Percentiles rank a stretch among this genome's conserved stretches.
Conservation (phyloP, 2,113 vertebrate genomes). For the Platichthys flesus region DNA sequence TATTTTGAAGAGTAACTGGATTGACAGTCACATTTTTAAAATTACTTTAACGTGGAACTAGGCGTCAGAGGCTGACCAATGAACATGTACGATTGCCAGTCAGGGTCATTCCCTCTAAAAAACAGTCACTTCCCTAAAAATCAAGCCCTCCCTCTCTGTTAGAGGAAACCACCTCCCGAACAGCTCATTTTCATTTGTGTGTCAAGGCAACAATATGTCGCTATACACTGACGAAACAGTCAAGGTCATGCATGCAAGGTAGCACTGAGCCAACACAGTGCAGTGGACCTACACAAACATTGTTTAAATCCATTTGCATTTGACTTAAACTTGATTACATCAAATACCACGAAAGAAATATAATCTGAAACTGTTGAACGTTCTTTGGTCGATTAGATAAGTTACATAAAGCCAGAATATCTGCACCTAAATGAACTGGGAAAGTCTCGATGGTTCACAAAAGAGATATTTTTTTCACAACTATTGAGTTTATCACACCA, state of each 20-base stretch:
- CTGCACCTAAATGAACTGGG: conserved; percentile 29
- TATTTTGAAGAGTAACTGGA: not conserved
- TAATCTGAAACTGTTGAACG: conserved; percentile 10
- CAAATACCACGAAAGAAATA: conserved; percentile 31
- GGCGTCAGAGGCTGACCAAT: conserved; percentile 2
- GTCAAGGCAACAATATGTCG: conserved; percentile 59
- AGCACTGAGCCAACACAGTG: conserved; percentile 39
- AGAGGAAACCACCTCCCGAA: conserved; percentile 16
- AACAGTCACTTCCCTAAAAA: conserved; percentile 51
- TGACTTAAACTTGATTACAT: conserved; percentile 10
- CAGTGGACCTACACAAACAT: conserved; percentile 20
- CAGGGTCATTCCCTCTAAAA: conserved; percentile 10
- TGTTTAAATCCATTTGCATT: conserved; percentile 18
- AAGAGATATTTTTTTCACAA: not conserved
- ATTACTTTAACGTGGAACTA: not conserved
- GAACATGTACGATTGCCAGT: conserved; percentile 7
- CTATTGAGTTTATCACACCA: not conserved
- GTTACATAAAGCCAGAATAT: conserved; percentile 1
- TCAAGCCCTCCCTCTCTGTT: conserved; percentile 42
- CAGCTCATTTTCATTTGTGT: conserved; percentile 24
- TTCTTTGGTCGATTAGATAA: conserved; percentile 65
- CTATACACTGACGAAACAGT: conserved; percentile 41
- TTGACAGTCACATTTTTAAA: not conserved
- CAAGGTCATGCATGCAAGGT: conserved; percentile 42
- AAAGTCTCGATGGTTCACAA: conserved; percentile 15